Conservation (phyloP, 2,888 invertebrate species). For the Aphidius colemani region DNA sequence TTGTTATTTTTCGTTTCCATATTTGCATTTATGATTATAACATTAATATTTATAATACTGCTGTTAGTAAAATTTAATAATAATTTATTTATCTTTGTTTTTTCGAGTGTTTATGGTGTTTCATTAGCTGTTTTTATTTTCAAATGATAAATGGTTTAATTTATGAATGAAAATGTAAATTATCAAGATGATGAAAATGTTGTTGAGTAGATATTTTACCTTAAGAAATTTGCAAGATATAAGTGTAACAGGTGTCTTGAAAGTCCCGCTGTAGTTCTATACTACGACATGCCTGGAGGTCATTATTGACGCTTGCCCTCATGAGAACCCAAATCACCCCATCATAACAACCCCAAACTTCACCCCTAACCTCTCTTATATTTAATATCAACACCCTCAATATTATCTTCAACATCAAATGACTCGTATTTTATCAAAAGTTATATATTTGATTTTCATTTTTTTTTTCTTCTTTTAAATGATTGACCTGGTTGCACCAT, state of each 20-base stretch:
- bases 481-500: no score
- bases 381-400: not conserved
- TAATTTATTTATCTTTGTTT: not conserved
- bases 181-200: constrained; percentile 22
- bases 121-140: not conserved
- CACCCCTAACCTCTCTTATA: not conserved
- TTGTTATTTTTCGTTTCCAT: no score
- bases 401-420: not conserved
- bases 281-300: constrained; percentile 39
- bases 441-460: no score
- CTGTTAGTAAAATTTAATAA: no score
- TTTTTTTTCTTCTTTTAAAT: no score
- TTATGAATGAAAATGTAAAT: constrained; percentile 1
- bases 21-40: no score
- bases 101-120: not conserved
- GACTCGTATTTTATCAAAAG: no score
- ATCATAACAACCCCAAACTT: not conserved
- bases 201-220: constrained; percentile 13
- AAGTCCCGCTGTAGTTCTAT: constrained; percentile 32
- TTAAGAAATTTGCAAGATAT: constrained; percentile 1
- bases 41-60: no score
- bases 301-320: constrained; percentile 44
- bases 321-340: constrained; percentile 31
- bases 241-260: constrained; percentile 25
- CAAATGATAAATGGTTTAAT: not conserved